Evolutionary conservation across 2,888 invertebrate genomes (phyloP).

Genomic region (Oscheius sp.): DNA sequence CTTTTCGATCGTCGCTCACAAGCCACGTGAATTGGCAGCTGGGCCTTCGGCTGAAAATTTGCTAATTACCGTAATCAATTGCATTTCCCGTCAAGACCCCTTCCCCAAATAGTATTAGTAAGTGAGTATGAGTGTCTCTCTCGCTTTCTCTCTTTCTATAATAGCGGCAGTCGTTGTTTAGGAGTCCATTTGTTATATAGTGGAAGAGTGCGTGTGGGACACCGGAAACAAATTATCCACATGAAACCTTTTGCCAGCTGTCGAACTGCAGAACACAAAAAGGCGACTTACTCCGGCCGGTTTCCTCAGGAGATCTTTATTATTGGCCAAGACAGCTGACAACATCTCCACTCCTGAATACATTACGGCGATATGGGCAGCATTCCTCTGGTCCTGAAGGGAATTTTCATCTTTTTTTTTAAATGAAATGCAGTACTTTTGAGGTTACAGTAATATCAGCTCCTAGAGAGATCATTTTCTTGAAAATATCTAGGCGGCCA

Average conservation of each 20-base stretch:
- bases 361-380: slow-evolving; percentile 92
- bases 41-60: slow-evolving; percentile 84
- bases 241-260: background rate
- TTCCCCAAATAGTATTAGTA: background rate
- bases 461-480: slow-evolving; percentile 74
- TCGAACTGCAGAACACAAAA: slow-evolving; percentile 19
- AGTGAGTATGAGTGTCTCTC: background rate
- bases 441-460: slow-evolving; percentile 72
- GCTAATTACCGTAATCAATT: background rate
- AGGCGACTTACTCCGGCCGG: slow-evolving; percentile 80
- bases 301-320: slow-evolving; percentile 87
- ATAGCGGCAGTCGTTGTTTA: slow-evolving; percentile 9
- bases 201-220: slow-evolving; percentile 8
- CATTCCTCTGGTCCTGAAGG: slow-evolving; percentile 92
- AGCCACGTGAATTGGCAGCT: slow-evolving; percentile 93
- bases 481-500: slow-evolving; percentile 73
- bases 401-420: background rate
- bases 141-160: background rate
- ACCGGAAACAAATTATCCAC: background rate
- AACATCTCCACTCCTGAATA: slow-evolving; percentile 94
- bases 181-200: slow-evolving; percentile 9
- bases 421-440: slow-evolving; percentile 47
- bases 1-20: slow-evolving; percentile 91
- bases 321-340: slow-evolving; percentile 86
- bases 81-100: no score